A percentile compares a stretch with the other conserved stretches of the same genome.
Evolutionary conservation across 2,888 invertebrate species (phyloP).

Genomic region (Steinernema carpocapsae): DNA sequence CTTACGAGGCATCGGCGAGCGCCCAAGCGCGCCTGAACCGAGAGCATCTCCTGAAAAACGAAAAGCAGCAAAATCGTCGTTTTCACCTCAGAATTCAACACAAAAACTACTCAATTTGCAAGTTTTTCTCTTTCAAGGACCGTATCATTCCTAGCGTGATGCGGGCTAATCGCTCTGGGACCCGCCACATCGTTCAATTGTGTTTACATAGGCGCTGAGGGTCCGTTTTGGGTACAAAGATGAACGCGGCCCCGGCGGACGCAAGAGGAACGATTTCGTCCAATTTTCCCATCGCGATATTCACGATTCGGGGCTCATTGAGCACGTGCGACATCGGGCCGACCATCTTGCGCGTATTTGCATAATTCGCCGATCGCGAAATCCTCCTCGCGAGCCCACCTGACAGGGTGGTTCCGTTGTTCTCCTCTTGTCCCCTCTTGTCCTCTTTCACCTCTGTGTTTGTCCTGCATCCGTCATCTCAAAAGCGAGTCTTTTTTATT

Average conservation of each 20-base stretch:
- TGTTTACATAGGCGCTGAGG: not conserved
- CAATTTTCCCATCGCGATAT: constrained; percentile 2
- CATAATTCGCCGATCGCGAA: constrained; percentile 29
- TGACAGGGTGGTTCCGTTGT: constrained; percentile 1
- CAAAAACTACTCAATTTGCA: not conserved
- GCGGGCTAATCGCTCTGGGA: not conserved
- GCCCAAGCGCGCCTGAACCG: not conserved
- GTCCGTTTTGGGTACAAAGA: not conserved
- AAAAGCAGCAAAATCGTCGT: not conserved
- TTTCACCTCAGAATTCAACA: not conserved
- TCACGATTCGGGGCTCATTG: constrained; percentile 3
- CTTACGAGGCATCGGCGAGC: constrained; percentile 12
- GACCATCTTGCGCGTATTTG: constrained; percentile 9
- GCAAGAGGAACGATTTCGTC: not conserved
- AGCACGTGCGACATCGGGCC: not conserved
- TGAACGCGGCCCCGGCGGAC: not conserved
- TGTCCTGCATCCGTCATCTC: not conserved
- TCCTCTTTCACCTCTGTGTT: not conserved
- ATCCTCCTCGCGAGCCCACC: not conserved
- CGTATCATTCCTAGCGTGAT: not conserved
- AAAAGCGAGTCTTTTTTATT: constrained; percentile 2
- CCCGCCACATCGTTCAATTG: not conserved
- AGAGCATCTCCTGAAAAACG: constrained; percentile 18
- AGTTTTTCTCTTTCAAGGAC: not conserved
- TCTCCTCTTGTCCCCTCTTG: not conserved